Percentiles rank a stretch among this genome's conserved stretches.
These are phyloP conservation scores for Diabrotica undecimpunctata DNA, from an alignment of 1,140 invertebrate species.

Conservation along the genomic window DNA sequence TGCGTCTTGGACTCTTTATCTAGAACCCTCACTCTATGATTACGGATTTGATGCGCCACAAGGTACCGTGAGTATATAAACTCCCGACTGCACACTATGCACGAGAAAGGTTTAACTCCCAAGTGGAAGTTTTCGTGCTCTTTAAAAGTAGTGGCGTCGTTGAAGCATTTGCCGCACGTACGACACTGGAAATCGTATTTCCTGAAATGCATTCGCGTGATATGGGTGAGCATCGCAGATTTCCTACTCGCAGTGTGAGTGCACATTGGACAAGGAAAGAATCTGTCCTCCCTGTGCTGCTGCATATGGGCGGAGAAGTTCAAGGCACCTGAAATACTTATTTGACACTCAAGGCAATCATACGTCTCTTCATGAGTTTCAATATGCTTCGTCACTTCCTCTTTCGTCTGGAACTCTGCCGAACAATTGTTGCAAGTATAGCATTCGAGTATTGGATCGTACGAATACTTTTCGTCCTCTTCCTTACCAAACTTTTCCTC, in stretches of 20 bases:
- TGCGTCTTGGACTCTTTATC: conserved; percentile 36
- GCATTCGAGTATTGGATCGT: conserved; percentile 29
- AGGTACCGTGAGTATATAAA: conserved; percentile 56
- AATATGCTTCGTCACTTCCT: conserved; percentile 39
- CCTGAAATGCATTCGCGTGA: conserved; percentile 34
- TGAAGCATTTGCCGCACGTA: conserved; percentile 53
- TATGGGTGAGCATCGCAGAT: conserved; percentile 34
- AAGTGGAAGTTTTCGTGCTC: conserved; percentile 64
- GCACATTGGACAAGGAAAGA: conserved; percentile 36
- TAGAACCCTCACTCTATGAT: conserved; percentile 45
- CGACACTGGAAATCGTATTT: conserved; percentile 50
- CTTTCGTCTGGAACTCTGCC: conserved; percentile 27
- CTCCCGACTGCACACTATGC: conserved; percentile 59
- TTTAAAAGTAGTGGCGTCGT: conserved; percentile 34
- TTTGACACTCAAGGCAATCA: conserved; percentile 29
- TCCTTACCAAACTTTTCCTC: conserved; percentile 14
- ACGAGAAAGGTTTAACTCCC: conserved; percentile 63
- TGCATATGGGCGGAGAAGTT: conserved; percentile 35
- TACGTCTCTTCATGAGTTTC: conserved; percentile 42
- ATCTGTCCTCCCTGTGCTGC: conserved; percentile 30
- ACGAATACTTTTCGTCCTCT: conserved; percentile 27
- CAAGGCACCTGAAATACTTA: conserved; percentile 30
- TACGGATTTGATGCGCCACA: conserved; percentile 44
- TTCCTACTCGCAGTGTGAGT: conserved; percentile 31
- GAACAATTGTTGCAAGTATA: conserved; percentile 38